Evolutionary conservation across 2,888 invertebrate species (phyloP).

Genomic region (Pharmacophagus antenor): DNA sequence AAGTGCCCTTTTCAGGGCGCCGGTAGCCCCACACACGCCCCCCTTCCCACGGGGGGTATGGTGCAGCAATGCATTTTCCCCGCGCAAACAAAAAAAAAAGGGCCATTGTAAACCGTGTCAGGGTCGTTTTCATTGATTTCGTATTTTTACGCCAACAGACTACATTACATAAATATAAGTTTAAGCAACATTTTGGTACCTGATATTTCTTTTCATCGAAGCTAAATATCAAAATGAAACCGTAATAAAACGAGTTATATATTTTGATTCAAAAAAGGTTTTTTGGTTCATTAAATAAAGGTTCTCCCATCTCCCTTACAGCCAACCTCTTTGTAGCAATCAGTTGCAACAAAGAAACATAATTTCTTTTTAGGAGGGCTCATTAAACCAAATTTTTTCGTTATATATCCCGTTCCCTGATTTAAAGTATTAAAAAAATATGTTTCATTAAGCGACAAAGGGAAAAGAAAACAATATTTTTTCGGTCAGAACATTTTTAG

Average conservation of each 20-base stretch:
- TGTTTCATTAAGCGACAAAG: conserved; percentile 18
- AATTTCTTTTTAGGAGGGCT: conserved; percentile 33
- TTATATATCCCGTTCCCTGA: conserved; percentile 19
- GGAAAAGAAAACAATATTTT: conserved; percentile 22
- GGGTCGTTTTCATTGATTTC: conserved; percentile 75
- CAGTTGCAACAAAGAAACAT: conserved; percentile 28
- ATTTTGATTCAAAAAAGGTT: conserved; percentile 27
- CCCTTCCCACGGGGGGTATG: too few relatives aligned
- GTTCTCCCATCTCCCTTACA: conserved; percentile 13
- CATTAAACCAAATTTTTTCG: conserved; percentile 32
- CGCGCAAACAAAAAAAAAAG: too few relatives aligned
- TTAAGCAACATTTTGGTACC: neutral
- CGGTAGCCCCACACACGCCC: too few relatives aligned
- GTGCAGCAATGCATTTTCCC: too few relatives aligned
- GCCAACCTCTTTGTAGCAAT: conserved; percentile 31
- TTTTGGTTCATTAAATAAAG: conserved; percentile 23
- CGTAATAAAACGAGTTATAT: conserved; percentile 31
- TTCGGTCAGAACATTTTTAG: conserved; percentile 16
- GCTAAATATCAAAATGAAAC: conserved; percentile 7
- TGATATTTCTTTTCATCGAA: neutral
- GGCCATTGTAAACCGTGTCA: conserved; percentile 74
- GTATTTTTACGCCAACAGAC: conserved; percentile 61
- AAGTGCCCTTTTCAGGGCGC: too few relatives aligned
- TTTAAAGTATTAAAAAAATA: conserved; percentile 26
- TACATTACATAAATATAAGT: conserved; percentile 55